These are phyloP conservation scores for Hemicentrotus pulcherrimus DNA, from an alignment of 35 echinoderm and acorn worm genomes.

Conservation along the genomic window DNA sequence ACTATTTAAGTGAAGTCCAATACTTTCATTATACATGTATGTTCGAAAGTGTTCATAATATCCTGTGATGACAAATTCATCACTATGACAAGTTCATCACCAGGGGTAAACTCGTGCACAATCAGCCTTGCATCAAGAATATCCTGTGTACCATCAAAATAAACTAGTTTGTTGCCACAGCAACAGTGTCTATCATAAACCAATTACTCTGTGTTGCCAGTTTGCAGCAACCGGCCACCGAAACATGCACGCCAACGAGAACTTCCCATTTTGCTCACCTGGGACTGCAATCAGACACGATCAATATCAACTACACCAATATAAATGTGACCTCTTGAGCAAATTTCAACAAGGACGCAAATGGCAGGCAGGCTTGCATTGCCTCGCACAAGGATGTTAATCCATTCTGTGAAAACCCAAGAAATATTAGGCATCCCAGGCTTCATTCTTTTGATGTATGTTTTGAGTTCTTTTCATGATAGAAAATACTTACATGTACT, in stretches of 20 bases:
- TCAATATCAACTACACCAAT: conserved; percentile 18
- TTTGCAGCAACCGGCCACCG: not conserved
- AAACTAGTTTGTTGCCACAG: not conserved
- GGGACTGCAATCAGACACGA: conserved; percentile 7
- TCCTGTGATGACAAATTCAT: too few relatives aligned
- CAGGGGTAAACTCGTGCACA: not conserved
- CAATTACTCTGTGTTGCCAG: not conserved
- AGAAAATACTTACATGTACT: too few relatives aligned
- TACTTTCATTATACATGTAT: too few relatives aligned
- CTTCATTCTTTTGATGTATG: too few relatives aligned
- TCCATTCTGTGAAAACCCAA: too few relatives aligned
- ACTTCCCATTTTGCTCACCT: not conserved
- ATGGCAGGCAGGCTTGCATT: too few relatives aligned
- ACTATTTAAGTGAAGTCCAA: too few relatives aligned
- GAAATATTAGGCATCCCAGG: too few relatives aligned
- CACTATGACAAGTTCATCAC: conserved; percentile 5
- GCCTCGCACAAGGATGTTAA: too few relatives aligned
- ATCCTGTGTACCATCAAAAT: not conserved
- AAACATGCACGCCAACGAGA: not conserved
- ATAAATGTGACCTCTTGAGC: not conserved
- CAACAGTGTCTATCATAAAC: not conserved
- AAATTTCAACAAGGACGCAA: not conserved
- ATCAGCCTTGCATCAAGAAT: not conserved
- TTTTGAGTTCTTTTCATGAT: too few relatives aligned
- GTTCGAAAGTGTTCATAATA: too few relatives aligned